Evolutionary conservation across 92 coral and sea anemone genomes (phyloP).

Genomic region (Epizoanthus fatuus): DNA sequence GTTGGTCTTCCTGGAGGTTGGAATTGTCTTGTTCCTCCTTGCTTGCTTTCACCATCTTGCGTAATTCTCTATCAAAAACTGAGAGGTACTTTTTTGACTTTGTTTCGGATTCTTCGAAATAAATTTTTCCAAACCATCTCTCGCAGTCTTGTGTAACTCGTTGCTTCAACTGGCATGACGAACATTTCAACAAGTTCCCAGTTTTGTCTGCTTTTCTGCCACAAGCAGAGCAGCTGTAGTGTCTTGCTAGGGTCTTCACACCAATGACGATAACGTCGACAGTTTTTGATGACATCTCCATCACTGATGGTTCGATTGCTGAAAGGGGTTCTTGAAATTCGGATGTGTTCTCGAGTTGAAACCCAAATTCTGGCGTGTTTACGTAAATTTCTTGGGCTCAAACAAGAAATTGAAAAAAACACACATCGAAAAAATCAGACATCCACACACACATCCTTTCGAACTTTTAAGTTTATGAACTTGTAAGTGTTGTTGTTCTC

Average conservation of each 20-base stretch:
- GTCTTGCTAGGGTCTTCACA: background rate
- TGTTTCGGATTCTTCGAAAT: slow-evolving; percentile 6
- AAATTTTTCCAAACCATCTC: slow-evolving; percentile 5
- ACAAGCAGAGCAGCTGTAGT: slow-evolving; percentile 16
- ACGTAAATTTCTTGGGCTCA: background rate
- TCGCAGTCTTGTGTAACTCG: background rate
- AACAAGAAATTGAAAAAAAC: no score
- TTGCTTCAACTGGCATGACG: background rate
- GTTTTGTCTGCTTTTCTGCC: background rate
- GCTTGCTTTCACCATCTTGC: background rate
- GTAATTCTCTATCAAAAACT: background rate
- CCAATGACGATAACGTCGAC: background rate
- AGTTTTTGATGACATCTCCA: background rate
- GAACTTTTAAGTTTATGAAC: no score
- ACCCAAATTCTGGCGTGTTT: slow-evolving; percentile 2
- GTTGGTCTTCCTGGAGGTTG: background rate
- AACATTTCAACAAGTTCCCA: background rate
- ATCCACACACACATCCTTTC: no score
- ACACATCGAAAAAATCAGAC: no score
- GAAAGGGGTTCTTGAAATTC: background rate
- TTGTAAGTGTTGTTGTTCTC: no score
- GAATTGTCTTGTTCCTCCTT: background rate
- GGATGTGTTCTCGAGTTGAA: background rate
- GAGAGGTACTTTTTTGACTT: background rate
- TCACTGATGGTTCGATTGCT: background rate